Conservation (phyloP, 1,140 invertebrate species). For the Panulirus ornatus region DNA sequence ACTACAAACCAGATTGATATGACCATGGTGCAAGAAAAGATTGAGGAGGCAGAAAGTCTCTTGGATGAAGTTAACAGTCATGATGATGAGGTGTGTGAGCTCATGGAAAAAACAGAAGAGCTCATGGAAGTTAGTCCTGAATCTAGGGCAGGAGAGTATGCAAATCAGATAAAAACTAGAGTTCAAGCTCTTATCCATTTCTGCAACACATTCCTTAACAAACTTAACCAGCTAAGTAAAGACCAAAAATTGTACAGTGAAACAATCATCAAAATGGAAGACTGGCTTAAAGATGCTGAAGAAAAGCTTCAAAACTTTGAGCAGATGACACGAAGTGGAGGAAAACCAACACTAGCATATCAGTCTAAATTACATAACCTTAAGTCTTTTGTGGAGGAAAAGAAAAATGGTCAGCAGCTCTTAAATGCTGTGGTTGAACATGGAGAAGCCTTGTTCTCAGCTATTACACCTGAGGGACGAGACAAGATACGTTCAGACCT, state of each 20-base stretch:
- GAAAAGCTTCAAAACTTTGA: slow-evolving; percentile 85
- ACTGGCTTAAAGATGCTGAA: slow-evolving; percentile 89
- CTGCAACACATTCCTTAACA: slow-evolving; percentile 83
- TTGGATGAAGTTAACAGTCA: slow-evolving; percentile 83
- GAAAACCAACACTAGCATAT: slow-evolving; percentile 82
- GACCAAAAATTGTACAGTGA: slow-evolving; percentile 84
- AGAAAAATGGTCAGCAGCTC: slow-evolving; percentile 87
- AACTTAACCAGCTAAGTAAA: slow-evolving; percentile 83
- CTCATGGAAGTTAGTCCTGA: slow-evolving; percentile 89
- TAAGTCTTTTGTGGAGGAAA: slow-evolving; percentile 85
- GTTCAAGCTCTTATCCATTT: slow-evolving; percentile 88
- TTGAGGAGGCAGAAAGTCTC: slow-evolving; percentile 84
- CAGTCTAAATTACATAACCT: slow-evolving; percentile 86
- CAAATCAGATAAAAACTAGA: slow-evolving; percentile 86
- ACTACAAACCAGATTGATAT: slow-evolving; percentile 85
- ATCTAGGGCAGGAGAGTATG: slow-evolving; percentile 88
- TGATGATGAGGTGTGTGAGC: slow-evolving; percentile 83
- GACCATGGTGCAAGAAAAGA: slow-evolving; percentile 85
- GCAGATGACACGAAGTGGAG: slow-evolving; percentile 82
- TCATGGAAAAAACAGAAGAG: slow-evolving; percentile 85
- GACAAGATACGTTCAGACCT: slow-evolving; percentile 91
- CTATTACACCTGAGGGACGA: slow-evolving; percentile 90
- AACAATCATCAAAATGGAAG: slow-evolving; percentile 85
- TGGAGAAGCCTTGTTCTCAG: slow-evolving; percentile 91
- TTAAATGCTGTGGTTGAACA: slow-evolving; percentile 89